A percentile compares a stretch with the other conserved stretches of the same genome.
These are phyloP conservation scores for Poeciliopsis paucimaculata DNA, from an alignment of 2,797 vertebrate genomes.

Conservation along the genomic window DNA sequence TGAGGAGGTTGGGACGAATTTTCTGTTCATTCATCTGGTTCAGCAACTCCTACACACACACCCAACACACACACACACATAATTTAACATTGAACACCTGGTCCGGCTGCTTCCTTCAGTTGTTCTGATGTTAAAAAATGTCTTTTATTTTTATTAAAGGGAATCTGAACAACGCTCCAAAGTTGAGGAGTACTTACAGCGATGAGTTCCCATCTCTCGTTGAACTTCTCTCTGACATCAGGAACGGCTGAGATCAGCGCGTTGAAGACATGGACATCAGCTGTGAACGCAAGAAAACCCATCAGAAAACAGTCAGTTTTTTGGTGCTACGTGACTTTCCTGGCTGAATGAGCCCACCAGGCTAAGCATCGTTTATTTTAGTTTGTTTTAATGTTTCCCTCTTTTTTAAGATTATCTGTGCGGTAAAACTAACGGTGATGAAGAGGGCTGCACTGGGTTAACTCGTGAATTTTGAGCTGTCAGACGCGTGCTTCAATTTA, in stretches of 20 bases:
- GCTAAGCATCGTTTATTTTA: too few species aligned
- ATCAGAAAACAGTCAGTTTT: neutral
- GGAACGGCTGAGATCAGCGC: slow-evolving; percentile 84
- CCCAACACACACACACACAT: neutral
- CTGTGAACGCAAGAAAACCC: slow-evolving; percentile 68
- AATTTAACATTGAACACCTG: neutral
- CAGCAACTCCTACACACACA: slow-evolving; percentile 83
- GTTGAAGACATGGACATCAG: slow-evolving; percentile 90
- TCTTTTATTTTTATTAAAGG: neutral
- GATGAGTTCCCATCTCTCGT: slow-evolving; percentile 83
- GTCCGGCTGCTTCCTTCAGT: neutral
- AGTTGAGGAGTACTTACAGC: slow-evolving; percentile 76
- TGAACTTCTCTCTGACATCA: slow-evolving; percentile 64
- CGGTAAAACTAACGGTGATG: too few species aligned
- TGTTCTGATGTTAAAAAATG: neutral
- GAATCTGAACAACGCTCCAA: neutral
- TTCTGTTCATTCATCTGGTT: slow-evolving; percentile 90
- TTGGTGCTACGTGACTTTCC: too few species aligned
- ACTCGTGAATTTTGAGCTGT: too few species aligned
- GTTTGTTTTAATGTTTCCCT: too few species aligned
- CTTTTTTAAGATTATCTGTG: too few species aligned
- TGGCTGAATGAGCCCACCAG: too few species aligned
- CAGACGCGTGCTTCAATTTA: too few species aligned
- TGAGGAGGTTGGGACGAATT: slow-evolving; percentile 86
- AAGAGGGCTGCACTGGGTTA: too few species aligned